Evolutionary conservation across 2,797 vertebrate genomes (phyloP).

Genomic region (Anomalospiza imberbis): DNA sequence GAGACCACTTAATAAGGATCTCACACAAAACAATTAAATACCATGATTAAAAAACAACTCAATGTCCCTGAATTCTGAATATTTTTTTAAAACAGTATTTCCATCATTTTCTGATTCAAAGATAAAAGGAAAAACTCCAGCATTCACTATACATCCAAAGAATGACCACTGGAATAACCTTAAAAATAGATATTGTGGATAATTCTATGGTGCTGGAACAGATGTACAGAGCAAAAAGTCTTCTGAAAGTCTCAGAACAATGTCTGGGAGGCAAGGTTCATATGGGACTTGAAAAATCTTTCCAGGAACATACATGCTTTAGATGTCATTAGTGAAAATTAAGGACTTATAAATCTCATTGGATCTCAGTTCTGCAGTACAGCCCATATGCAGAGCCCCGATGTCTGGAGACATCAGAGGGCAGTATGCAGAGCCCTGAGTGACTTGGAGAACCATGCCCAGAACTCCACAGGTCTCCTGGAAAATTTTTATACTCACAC

Average conservation of each 20-base stretch:
- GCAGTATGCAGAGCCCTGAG: neutral
- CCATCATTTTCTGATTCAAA: neutral
- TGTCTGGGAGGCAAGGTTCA: neutral
- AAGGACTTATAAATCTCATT: neutral
- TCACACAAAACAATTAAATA: neutral
- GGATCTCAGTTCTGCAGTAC: neutral
- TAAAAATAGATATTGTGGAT: neutral
- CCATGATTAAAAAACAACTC: neutral
- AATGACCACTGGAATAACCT: neutral
- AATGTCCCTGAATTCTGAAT: neutral
- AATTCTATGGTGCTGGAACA: neutral
- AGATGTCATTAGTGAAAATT: neutral
- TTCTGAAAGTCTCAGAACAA: neutral
- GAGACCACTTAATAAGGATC: neutral
- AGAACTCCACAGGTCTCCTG: neutral
- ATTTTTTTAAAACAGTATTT: neutral
- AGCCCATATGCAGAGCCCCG: neutral
- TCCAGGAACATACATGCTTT: neutral
- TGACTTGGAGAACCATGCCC: neutral
- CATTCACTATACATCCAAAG: neutral
- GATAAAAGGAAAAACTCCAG: neutral
- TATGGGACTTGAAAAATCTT: neutral
- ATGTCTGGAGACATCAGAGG: no score
- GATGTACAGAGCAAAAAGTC: neutral
- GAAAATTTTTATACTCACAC: neutral